These are phyloP conservation scores for Stegophylla sp. DNA, from an alignment of 2,888 invertebrate genomes.

Conservation along the genomic window DNA sequence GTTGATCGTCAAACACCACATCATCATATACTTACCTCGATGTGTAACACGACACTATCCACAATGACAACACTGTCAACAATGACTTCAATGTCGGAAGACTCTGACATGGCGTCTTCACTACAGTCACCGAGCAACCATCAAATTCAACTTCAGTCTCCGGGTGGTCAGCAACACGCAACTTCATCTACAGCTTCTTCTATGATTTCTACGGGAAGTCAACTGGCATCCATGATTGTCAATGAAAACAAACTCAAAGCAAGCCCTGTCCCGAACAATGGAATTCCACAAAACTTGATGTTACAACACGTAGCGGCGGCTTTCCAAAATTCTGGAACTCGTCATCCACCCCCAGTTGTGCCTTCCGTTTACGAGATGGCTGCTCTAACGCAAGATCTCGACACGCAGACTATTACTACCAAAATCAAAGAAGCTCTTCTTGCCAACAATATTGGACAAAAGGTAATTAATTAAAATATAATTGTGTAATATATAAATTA, in stretches of 20 bases:
- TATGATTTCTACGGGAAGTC: conserved; percentile 26
- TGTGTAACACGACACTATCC: conserved; percentile 58
- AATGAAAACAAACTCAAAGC: conserved; percentile 52
- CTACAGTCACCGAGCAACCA: conserved; percentile 49
- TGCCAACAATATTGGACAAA: conserved; percentile 97
- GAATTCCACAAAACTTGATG: conserved; percentile 54
- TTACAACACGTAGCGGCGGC: conserved; percentile 69
- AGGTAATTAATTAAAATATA: conserved; percentile 67
- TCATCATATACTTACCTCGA: conserved; percentile 59
- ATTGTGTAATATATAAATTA: background rate
- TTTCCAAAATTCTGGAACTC: conserved; percentile 78
- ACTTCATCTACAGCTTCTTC: conserved; percentile 32
- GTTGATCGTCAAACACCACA: conserved; percentile 59
- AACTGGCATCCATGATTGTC: conserved; percentile 44
- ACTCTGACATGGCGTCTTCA: conserved; percentile 52
- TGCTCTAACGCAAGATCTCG: conserved; percentile 92
- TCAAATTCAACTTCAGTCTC: conserved; percentile 53
- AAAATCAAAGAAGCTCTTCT: conserved; percentile 95
- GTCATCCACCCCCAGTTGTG: conserved; percentile 70
- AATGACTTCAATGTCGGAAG: conserved; percentile 48
- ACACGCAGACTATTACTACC: conserved; percentile 94
- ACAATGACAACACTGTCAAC: too few relatives aligned
- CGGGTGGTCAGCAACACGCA: conserved; percentile 39
- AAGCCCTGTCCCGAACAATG: conserved; percentile 31
- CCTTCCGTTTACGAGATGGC: conserved; percentile 98